Percentiles rank a stretch among this genome's conserved stretches.
Conservation (phyloP, 2,797 vertebrate species). For the Erethizon dorsatum region DNA sequence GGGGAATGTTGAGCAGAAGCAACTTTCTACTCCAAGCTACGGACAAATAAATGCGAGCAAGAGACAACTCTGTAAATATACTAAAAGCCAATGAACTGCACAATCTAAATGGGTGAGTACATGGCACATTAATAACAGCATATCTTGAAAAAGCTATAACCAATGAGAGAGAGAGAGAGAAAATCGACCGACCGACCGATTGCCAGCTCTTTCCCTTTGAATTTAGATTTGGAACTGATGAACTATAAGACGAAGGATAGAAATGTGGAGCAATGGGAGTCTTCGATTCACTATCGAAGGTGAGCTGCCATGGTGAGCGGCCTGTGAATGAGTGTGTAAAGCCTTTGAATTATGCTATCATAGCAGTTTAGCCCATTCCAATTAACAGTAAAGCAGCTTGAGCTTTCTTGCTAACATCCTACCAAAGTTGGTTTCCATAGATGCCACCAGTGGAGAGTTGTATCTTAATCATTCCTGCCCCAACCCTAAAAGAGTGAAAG, state of each 20-base stretch:
- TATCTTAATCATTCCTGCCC: not conserved
- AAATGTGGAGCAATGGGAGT: not conserved
- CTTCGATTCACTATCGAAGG: not conserved
- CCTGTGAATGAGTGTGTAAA: not conserved
- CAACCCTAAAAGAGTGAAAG: not conserved
- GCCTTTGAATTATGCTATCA: not conserved
- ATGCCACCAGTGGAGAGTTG: not conserved
- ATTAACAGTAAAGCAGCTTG: not conserved
- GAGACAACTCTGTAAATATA: not conserved
- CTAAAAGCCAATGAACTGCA: not conserved
- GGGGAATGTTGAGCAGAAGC: not conserved
- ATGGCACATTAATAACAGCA: not conserved
- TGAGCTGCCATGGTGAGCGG: not conserved
- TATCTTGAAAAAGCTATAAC: not conserved
- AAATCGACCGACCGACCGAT: not conserved
- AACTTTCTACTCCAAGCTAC: not conserved
- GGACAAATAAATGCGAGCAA: not conserved
- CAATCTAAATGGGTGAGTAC: not conserved
- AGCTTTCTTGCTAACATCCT: not conserved
- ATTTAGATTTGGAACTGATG: not conserved
- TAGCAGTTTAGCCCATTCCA: not conserved
- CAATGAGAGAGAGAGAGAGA: not conserved
- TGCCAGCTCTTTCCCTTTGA: not conserved
- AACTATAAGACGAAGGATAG: not conserved
- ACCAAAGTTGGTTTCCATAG: not conserved